A percentile compares a stretch with the other conserved stretches of the same genome.
Conservation (phyloP, 64 coral and sea anemone species). For the Montipora cactus region DNA sequence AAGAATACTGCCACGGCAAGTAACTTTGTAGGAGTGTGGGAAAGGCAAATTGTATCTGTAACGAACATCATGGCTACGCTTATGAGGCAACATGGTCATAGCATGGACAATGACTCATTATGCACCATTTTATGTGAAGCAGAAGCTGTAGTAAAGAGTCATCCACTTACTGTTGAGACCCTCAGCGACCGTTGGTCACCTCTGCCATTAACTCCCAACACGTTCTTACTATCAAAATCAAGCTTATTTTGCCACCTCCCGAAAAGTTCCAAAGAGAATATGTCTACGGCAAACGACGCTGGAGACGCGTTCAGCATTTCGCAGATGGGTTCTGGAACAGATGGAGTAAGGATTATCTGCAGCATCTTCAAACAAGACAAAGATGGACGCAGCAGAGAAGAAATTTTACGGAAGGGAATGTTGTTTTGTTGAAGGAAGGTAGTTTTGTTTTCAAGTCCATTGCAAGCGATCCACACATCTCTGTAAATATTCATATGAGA, state of each 20-base stretch:
- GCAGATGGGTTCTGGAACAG: constrained; percentile 11
- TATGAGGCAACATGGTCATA: no score
- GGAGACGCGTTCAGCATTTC: constrained; percentile 10
- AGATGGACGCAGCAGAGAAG: constrained; percentile 31
- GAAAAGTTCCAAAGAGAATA: constrained; percentile 10
- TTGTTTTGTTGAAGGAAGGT: constrained; percentile 34
- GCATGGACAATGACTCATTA: no score
- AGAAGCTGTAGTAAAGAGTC: background rate
- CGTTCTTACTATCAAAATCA: background rate
- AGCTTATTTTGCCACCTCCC: background rate
- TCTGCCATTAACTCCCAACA: constrained; percentile 14
- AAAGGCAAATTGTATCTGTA: no score
- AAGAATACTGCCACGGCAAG: background rate
- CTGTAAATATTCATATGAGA: no score
- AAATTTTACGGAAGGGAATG: constrained; percentile 19
- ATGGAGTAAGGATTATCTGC: constrained; percentile 39
- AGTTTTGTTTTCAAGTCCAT: no score
- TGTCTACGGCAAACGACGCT: background rate
- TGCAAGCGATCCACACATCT: no score
- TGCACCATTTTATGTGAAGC: no score
- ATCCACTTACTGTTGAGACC: constrained; percentile 5
- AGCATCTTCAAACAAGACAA: constrained; percentile 9
- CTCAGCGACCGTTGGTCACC: constrained; percentile 8
- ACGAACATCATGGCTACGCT: no score
- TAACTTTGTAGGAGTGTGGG: background rate